Base-by-base conservation (phyloP, 1,140 invertebrate species). In the Drosophila jambulina region DNA sequence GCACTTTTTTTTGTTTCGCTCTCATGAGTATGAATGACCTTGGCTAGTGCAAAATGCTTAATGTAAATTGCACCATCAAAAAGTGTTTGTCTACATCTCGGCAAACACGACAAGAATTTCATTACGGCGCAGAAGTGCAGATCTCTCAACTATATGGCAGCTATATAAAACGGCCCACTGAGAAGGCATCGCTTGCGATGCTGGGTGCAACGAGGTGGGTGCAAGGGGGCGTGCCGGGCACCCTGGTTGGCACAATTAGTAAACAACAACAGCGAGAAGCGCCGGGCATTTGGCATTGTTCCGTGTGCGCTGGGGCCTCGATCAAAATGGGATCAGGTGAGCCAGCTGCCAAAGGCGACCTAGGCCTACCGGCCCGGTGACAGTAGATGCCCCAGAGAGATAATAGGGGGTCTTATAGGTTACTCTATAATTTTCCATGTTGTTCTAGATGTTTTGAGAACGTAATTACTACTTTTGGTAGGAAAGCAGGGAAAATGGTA, bases 111-210 rank as follows among this genome's bases (percentile, higher is more conserved):
- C 21, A 29, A 36, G 51, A 71, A 72, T 71, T 72, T 71, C 29
- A 72, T 77, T 68, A 60, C 74, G 75, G 38, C 74, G 75, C 54
- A 77, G 38, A 76, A 60, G 59, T 32, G 36, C 38, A 56, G 48
- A 77, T 54, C 49, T 77, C 74, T 77, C 74, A 42, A 32, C 74
- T 77, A 77, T 77, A 77, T 77, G 74, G 74, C 29, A 23, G 75
- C 56, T 68, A 77, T 77, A 77, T 77, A 61, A 49, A 60, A 56
- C n/a, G 65, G 36, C 27, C 23, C 36, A 34, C 49, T 40, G n/a
- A 3, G 32, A 23, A 42, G 62, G 51, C 34, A 15, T 32, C 15
- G 51, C 34, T 17, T 7, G 49, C 27, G 19, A 34, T 36, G 48
- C 19, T 17, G 4, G 12, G 15, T 51, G 21, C 34, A 48, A 69